Percentiles rank a stretch among this genome's conserved stretches.
phyloP scores from a whole-genome alignment of 2,888 invertebrate species.

The Eilema depressum region DNA sequence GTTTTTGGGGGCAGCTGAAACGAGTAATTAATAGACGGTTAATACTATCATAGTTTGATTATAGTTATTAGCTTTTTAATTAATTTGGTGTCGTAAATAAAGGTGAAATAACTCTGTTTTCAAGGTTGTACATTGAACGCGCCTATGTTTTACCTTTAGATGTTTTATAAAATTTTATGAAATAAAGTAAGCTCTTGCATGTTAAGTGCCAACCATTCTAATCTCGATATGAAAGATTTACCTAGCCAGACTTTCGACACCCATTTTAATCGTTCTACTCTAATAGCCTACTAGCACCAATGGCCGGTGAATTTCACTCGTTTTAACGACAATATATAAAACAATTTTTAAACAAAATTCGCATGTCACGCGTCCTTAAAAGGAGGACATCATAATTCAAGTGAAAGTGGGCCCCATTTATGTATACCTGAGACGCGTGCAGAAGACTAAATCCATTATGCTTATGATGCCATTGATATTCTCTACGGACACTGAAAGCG shows the following conservation, averaged over 20 bases:
- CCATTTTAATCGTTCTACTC: conserved; percentile 18
- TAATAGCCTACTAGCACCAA: conserved; percentile 31
- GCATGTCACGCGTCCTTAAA: conserved; percentile 52
- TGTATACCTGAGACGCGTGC: conserved; percentile 56
- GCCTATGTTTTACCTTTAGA: background rate
- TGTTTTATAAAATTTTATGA: background rate
- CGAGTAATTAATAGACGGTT: background rate
- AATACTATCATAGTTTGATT: background rate
- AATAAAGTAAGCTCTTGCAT: conserved; percentile 7
- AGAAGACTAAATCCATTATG: conserved; percentile 67
- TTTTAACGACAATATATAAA: conserved; percentile 46
- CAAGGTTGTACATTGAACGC: conserved; percentile 14
- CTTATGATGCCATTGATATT: conserved; percentile 74
- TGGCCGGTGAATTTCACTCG: conserved; percentile 28
- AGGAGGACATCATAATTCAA: conserved; percentile 62
- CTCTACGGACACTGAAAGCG: conserved; percentile 60
- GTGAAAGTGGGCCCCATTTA: conserved; percentile 70
- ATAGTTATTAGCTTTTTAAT: background rate
- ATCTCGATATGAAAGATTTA: conserved; percentile 8
- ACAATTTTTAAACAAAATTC: conserved; percentile 46
- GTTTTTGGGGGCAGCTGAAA: conserved; percentile 8
- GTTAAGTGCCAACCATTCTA: background rate
- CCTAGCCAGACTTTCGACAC: background rate
- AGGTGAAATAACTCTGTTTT: background rate
- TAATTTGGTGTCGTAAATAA: background rate